A percentile compares a stretch with the other conserved stretches of the same genome.
Conservation (phyloP, 2,797 vertebrate species). For the Semaprochilodus insignis region DNA sequence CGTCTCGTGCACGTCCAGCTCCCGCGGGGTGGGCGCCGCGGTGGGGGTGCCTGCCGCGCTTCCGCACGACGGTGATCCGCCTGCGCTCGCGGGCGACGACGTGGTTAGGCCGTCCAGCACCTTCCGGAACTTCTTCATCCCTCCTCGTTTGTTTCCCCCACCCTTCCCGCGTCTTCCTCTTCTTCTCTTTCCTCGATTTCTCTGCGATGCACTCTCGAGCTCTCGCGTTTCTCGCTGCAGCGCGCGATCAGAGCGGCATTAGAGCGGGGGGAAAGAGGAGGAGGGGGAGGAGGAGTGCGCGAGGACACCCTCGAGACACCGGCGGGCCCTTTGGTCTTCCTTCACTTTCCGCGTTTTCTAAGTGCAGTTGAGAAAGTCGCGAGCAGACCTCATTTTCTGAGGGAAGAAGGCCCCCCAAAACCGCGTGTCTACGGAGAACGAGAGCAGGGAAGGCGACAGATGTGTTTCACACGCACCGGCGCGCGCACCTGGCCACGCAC, state of each 20-base stretch:
- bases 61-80: slow-evolving; percentile 81
- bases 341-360: slow-evolving; percentile 56
- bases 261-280: slow-evolving; percentile 11
- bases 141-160: neutral
- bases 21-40: slow-evolving; percentile 80
- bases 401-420: slow-evolving; percentile 37
- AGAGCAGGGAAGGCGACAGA: neutral
- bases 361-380: slow-evolving; percentile 75
- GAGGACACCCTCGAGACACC: slow-evolving; percentile 48
- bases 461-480: neutral
- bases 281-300: slow-evolving; percentile 29
- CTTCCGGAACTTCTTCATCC: slow-evolving; percentile 98
- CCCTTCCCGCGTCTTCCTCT: neutral
- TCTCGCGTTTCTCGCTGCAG: slow-evolving; percentile 49
- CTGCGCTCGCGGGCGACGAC: slow-evolving; percentile 87
- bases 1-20: slow-evolving; percentile 91
- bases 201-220: neutral
- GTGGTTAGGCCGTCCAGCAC: slow-evolving; percentile 96
- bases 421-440: slow-evolving; percentile 44
- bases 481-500: neutral
- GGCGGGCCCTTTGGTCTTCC: slow-evolving; percentile 29
- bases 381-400: slow-evolving; percentile 70
- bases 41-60: slow-evolving; percentile 83
- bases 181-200: neutral
- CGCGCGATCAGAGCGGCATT: slow-evolving; percentile 53